A percentile compares a stretch with the other conserved stretches of the same genome.
phyloP scores from a whole-genome alignment of 92 coral and sea anemone genomes.

The Umimayanthus kanabou region DNA sequence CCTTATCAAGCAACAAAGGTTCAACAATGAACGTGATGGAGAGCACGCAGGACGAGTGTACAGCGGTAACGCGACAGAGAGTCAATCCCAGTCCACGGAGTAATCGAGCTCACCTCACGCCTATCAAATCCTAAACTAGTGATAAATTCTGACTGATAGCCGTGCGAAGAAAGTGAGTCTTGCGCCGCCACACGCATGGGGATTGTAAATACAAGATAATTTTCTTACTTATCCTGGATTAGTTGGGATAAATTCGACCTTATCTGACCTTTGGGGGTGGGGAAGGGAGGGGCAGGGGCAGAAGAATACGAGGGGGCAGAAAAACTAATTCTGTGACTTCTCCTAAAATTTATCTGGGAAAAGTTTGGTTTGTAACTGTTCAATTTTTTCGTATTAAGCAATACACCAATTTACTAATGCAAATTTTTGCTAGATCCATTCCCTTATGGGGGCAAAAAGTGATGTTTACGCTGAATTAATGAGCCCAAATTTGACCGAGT shows the following conservation, averaged over 20 bases:
- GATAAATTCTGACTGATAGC: too few relatives aligned
- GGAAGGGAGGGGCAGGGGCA: neutral
- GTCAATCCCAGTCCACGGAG: slow-evolving; percentile 61
- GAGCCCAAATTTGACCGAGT: too few relatives aligned
- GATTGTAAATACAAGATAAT: too few relatives aligned
- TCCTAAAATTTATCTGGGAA: neutral
- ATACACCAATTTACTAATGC: too few relatives aligned
- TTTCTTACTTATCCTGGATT: neutral
- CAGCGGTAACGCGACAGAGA: slow-evolving; percentile 41
- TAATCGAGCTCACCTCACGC: slow-evolving; percentile 70
- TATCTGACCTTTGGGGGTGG: neutral
- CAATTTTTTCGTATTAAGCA: too few relatives aligned
- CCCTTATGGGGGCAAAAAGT: too few relatives aligned
- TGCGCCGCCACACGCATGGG: neutral
- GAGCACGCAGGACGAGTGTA: slow-evolving; percentile 36
- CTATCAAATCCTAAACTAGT: slow-evolving; percentile 62
- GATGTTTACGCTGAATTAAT: too few relatives aligned
- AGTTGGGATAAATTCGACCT: neutral
- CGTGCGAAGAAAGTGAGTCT: neutral
- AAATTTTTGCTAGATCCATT: too few relatives aligned
- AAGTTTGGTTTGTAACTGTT: too few relatives aligned
- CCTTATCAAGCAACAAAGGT: slow-evolving; percentile 61
- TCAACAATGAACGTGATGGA: slow-evolving; percentile 51
- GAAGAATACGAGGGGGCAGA: too few relatives aligned
- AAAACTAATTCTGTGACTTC: neutral